Percentiles rank a stretch among this genome's conserved stretches.
These are phyloP conservation scores for Apus apus DNA, from an alignment of 2,113 vertebrate species.

Conservation along the genomic window DNA sequence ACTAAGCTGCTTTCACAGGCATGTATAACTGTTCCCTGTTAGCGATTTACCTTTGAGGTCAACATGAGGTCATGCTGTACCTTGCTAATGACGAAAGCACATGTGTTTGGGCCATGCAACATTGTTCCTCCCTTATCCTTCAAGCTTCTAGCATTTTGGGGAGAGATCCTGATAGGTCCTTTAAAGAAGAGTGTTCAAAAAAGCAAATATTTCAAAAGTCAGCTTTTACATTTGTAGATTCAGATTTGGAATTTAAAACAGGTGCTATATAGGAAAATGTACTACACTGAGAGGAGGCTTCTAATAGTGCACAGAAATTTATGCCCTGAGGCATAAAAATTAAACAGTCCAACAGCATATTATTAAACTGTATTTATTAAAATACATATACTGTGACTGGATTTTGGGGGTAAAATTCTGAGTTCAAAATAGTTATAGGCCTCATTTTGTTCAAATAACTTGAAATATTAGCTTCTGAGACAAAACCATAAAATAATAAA, in stretches of 20 bases:
- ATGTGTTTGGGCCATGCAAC: slow-evolving; percentile 71
- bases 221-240: slow-evolving; percentile 67
- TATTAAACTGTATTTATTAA: slow-evolving; percentile 33
- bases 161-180: slow-evolving; percentile 69
- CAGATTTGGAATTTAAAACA: slow-evolving; percentile 65
- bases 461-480: background rate
- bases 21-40: slow-evolving; percentile 58
- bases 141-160: slow-evolving; percentile 70
- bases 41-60: slow-evolving; percentile 68
- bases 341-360: slow-evolving; percentile 55
- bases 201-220: slow-evolving; percentile 73
- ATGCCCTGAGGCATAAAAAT: slow-evolving; percentile 21
- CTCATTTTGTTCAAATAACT: background rate
- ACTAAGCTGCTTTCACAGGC: slow-evolving; percentile 55
- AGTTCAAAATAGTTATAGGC: background rate
- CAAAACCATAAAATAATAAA: background rate
- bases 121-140: slow-evolving; percentile 72
- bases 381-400: slow-evolving; percentile 60
- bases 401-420: background rate
- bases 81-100: slow-evolving; percentile 73
- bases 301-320: background rate
- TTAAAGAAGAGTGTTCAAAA: slow-evolving; percentile 74
- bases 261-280: slow-evolving; percentile 23
- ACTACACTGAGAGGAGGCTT: slow-evolving; percentile 37
- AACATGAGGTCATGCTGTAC: slow-evolving; percentile 73